Conservation (phyloP, 2,888 invertebrate genomes). For the Eupithecia vulgata region DNA sequence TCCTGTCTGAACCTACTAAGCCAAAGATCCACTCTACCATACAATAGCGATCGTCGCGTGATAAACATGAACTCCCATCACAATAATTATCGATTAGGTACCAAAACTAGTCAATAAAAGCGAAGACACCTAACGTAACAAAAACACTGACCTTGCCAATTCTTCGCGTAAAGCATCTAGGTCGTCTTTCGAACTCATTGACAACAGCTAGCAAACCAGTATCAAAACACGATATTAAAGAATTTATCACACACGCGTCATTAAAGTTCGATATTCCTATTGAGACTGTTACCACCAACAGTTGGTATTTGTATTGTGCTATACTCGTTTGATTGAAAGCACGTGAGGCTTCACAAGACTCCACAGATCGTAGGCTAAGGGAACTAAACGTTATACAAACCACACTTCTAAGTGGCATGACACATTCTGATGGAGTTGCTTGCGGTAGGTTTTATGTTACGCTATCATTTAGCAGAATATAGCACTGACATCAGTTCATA, state of each 20-base stretch:
- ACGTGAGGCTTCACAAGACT: conserved; percentile 23
- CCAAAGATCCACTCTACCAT: background rate
- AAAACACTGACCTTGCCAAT: conserved; percentile 26
- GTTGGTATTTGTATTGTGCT: background rate
- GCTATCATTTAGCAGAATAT: conserved; percentile 3
- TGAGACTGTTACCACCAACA: conserved; percentile 1
- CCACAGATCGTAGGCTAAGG: background rate
- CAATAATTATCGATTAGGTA: background rate
- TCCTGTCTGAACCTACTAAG: background rate
- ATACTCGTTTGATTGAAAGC: conserved; percentile 22
- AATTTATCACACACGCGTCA: conserved; percentile 7
- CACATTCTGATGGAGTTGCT: conserved; percentile 6
- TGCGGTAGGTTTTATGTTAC: conserved; percentile 4
- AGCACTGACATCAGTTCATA: conserved; percentile 10
- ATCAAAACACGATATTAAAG: background rate
- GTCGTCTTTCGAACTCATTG: conserved; percentile 20
- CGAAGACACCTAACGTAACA: background rate
- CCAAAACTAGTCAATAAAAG: background rate
- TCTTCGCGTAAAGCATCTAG: conserved; percentile 27
- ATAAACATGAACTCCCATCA: background rate
- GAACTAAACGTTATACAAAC: background rate
- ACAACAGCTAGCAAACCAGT: conserved; percentile 5
- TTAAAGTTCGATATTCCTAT: conserved; percentile 3
- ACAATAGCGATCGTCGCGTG: background rate
- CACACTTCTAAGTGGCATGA: background rate